These are phyloP conservation scores for Lordiphosa clarofinis DNA, from an alignment of 1,140 invertebrate species.

Conservation along the genomic window DNA sequence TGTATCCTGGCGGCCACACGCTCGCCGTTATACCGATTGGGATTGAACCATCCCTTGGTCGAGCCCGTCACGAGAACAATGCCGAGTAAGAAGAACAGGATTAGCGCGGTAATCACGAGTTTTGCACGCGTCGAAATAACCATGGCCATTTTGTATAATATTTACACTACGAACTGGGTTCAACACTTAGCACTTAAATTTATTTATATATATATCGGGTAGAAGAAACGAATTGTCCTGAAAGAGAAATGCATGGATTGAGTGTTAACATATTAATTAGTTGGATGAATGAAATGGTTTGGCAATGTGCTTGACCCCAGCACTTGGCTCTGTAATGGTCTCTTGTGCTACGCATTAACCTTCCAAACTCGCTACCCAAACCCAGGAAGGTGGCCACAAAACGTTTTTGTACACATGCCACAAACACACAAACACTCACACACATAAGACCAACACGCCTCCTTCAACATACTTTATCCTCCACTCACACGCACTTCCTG, in stretches of 20 bases:
- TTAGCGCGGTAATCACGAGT: conserved; percentile 81
- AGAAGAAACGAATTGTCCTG: conserved; percentile 30
- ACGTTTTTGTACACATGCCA: conserved; percentile 52
- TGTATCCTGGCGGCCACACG: conserved; percentile 79
- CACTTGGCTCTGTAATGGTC: conserved; percentile 25
- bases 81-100: conserved; percentile 81
- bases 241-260: conserved; percentile 47
- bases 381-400: conserved; percentile 51
- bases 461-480: conserved; percentile 27
- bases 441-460: conserved; percentile 16
- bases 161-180: conserved; percentile 18
- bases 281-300: conserved; percentile 8
- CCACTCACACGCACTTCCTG: conserved; percentile 42
- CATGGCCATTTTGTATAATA: conserved; percentile 82
- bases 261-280: conserved; percentile 41
- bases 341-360: conserved; percentile 29
- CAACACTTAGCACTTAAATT: conserved; percentile 26
- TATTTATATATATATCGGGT: conserved; percentile 28
- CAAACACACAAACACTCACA: conserved; percentile 21
- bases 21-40: conserved; percentile 77
- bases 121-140: conserved; percentile 82
- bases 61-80: conserved; percentile 81
- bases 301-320: conserved; percentile 58
- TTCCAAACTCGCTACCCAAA: too few species aligned
- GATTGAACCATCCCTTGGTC: conserved; percentile 80